These are phyloP conservation scores for Listronotus bonariensis DNA, from an alignment of 1,140 invertebrate species.

Conservation along the genomic window DNA sequence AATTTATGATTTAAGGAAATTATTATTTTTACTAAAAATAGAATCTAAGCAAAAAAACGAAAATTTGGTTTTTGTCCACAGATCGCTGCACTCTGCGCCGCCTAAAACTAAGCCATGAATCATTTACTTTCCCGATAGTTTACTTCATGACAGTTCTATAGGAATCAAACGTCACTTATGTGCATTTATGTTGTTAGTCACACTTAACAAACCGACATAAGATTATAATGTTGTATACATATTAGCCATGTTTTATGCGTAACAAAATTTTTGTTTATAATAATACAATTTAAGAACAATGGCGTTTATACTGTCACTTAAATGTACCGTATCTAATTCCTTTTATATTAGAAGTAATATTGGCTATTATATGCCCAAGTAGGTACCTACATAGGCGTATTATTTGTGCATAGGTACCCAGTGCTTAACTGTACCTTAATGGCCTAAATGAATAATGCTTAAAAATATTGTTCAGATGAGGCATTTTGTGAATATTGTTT, in stretches of 20 bases:
- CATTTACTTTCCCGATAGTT: no score
- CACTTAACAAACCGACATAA: conserved; percentile 23
- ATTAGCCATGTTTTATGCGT: conserved; percentile 24
- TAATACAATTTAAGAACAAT: conserved; percentile 39
- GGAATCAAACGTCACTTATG: conserved; percentile 22
- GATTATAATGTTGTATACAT: conserved; percentile 30
- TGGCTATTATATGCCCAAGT: conserved; percentile 35
- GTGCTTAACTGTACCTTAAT: no score
- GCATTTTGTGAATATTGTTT: no score
- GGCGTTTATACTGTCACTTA: conserved; percentile 38
- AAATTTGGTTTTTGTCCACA: no score
- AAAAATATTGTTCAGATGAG: no score
- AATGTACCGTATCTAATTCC: conserved; percentile 36
- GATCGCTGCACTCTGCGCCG: no score
- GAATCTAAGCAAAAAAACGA: no score
- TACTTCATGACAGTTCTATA: no score
- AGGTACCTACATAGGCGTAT: conserved; percentile 22
- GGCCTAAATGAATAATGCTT: no score
- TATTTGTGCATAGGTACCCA: conserved; percentile 3
- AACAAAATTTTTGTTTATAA: conserved; percentile 34
- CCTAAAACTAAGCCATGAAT: no score
- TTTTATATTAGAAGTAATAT: conserved; percentile 34
- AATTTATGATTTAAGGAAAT: no score
- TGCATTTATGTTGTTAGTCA: conserved; percentile 25
- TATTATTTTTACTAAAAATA: no score